Evolutionary conservation across 2,113 vertebrate genomes (phyloP).

Genomic region (Aspiorhynchus laticeps): DNA sequence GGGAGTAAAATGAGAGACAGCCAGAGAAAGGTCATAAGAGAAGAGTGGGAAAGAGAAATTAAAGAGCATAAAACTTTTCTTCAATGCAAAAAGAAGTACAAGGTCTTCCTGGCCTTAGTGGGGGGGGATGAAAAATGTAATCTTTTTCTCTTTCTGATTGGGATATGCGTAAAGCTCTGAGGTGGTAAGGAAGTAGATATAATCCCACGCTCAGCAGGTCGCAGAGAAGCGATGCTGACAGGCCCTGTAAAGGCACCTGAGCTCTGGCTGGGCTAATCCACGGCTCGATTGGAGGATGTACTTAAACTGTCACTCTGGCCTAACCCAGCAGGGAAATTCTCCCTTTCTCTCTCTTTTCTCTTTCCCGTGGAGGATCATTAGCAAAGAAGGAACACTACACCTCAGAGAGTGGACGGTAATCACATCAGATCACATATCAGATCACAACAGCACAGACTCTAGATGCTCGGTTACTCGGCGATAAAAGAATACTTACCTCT

Average conservation of each 20-base stretch:
- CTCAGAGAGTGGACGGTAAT: constrained; percentile 33
- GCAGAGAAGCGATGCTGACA: constrained; percentile 39
- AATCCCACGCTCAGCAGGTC: constrained; percentile 38
- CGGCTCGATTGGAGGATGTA: constrained; percentile 40
- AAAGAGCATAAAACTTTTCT: constrained; percentile 5
- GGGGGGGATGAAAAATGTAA: background rate
- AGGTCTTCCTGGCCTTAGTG: background rate
- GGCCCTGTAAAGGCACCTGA: constrained; percentile 25
- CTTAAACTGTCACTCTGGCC: constrained; percentile 38
- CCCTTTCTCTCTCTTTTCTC: constrained; percentile 35
- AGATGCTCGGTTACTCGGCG: background rate
- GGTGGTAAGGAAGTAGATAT: constrained; percentile 29
- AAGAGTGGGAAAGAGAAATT: constrained; percentile 6
- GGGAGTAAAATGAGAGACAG: background rate
- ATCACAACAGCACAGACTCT: constrained; percentile 28
- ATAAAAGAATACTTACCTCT: constrained; percentile 36
- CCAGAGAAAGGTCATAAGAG: background rate
- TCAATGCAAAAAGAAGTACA: constrained; percentile 22
- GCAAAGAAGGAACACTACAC: constrained; percentile 15
- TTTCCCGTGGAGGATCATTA: background rate
- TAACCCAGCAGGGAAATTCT: constrained; percentile 37
- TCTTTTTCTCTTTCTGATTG: constrained; percentile 35
- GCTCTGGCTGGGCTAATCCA: constrained; percentile 32
- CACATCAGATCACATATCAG: constrained; percentile 41
- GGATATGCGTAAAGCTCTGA: constrained; percentile 34